phyloP scores from a whole-genome alignment of 2,888 invertebrate genomes.

The Adela reaumurella region DNA sequence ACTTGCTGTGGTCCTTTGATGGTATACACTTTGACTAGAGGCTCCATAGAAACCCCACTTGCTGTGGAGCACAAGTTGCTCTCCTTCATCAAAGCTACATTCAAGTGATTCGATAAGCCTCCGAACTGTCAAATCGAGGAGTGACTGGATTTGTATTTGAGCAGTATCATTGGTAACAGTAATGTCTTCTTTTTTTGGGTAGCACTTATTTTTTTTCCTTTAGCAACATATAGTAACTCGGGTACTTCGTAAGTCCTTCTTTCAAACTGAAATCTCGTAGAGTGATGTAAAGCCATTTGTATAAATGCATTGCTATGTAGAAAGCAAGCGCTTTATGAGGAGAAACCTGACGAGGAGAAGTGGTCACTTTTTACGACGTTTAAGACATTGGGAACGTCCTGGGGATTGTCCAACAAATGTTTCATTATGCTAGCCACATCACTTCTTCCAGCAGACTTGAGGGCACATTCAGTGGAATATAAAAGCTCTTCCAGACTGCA shows the following conservation, averaged over 20 bases:
- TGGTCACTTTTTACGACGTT: neutral
- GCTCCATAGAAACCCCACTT: slow-evolving; percentile 6
- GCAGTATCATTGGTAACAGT: neutral
- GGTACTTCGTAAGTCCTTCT: neutral
- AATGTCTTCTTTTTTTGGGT: neutral
- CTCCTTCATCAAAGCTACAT: neutral
- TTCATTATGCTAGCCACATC: neutral
- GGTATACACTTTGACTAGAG: slow-evolving; percentile 6
- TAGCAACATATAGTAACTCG: neutral
- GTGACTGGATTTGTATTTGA: neutral
- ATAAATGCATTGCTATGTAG: neutral
- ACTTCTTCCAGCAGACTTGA: neutral
- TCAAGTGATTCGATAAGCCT: neutral
- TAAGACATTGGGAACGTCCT: neutral
- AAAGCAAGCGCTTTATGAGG: neutral
- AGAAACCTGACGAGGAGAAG: neutral
- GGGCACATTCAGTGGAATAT: neutral
- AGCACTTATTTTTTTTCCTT: neutral
- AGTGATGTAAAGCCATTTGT: neutral
- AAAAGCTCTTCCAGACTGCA: neutral
- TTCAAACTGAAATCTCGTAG: neutral
- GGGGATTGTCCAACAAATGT: neutral
- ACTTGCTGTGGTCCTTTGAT: slow-evolving; percentile 1
- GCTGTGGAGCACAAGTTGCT: neutral
- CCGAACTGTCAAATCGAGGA: neutral